Evolutionary conservation across 1,140 invertebrate genomes (phyloP).

Genomic region (Drosophila parabipectinata): DNA sequence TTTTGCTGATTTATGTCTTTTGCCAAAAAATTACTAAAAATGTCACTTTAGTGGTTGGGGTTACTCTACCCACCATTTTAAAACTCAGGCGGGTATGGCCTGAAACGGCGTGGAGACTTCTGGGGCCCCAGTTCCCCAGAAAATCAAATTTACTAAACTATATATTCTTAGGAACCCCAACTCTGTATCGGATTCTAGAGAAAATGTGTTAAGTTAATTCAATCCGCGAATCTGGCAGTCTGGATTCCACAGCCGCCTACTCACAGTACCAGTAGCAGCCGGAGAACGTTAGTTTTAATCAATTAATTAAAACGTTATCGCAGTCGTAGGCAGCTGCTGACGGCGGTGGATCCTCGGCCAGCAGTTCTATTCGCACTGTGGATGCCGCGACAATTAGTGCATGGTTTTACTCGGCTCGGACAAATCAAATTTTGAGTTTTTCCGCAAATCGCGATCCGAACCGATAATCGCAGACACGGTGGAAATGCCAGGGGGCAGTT

Average conservation of each 20-base stretch:
- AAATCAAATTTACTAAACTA: no score
- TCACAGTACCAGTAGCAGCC: neutral
- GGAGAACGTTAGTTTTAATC: slow-evolving; percentile 62
- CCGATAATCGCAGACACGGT: slow-evolving; percentile 12
- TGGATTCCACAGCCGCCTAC: slow-evolving; percentile 20
- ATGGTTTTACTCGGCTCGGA: slow-evolving; percentile 24
- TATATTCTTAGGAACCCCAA: no score
- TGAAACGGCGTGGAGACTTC: neutral
- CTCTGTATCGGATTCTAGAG: neutral
- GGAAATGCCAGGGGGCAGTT: slow-evolving; percentile 50
- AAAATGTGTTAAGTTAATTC: neutral
- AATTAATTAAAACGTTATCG: slow-evolving; percentile 71
- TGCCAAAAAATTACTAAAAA: slow-evolving; percentile 58
- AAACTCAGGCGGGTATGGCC: slow-evolving; percentile 37
- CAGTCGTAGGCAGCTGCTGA: slow-evolving; percentile 54
- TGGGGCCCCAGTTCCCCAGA: no score
- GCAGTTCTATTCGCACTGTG: slow-evolving; percentile 74
- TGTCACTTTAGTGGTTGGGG: slow-evolving; percentile 46
- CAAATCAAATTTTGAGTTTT: slow-evolving; percentile 31
- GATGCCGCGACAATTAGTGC: slow-evolving; percentile 76
- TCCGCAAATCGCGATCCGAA: neutral
- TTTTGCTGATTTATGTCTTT: slow-evolving; percentile 77
- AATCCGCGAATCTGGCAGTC: slow-evolving; percentile 13
- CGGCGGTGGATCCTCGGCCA: slow-evolving; percentile 17
- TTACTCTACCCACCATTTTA: slow-evolving; percentile 66